Conservation (phyloP, 2,888 invertebrate genomes). For the Synergus laeviventris region DNA sequence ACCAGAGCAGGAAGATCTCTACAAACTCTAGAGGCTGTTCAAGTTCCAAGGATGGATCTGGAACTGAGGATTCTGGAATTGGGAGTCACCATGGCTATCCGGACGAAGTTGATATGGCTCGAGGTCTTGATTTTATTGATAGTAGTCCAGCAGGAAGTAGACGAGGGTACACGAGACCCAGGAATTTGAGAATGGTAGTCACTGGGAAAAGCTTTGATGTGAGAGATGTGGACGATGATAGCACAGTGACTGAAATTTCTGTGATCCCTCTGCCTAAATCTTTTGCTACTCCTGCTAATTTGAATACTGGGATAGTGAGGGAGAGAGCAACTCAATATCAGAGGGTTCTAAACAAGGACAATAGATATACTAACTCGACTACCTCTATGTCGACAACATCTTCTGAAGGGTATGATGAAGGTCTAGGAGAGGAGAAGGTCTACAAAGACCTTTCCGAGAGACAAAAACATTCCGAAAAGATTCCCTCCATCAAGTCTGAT, state of each 20-base stretch:
- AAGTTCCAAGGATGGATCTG: conserved; percentile 80
- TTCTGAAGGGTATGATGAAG: conserved; percentile 76
- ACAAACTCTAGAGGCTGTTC: conserved; percentile 77
- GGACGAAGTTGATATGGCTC: conserved; percentile 65
- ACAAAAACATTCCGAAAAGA: conserved; percentile 77
- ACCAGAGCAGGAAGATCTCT: conserved; percentile 82
- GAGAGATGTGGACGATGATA: conserved; percentile 82
- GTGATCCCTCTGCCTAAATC: conserved; percentile 81
- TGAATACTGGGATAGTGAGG: conserved; percentile 76
- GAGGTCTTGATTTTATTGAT: conserved; percentile 72
- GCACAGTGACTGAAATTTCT: conserved; percentile 81
- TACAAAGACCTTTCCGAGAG: conserved; percentile 80
- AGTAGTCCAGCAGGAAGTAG: conserved; percentile 67
- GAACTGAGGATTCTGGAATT: conserved; percentile 83
- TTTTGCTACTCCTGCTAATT: conserved; percentile 62
- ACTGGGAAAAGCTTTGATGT: conserved; percentile 86
- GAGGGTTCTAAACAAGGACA: conserved; percentile 73
- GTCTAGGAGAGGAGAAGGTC: conserved; percentile 83
- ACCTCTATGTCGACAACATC: conserved; percentile 74
- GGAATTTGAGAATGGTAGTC: conserved; percentile 86
- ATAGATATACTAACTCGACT: conserved; percentile 70
- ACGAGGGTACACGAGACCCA: conserved; percentile 77
- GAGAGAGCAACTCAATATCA: conserved; percentile 78
- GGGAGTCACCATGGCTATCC: conserved; percentile 74
- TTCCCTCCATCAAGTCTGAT: conserved; percentile 70